Conservation (phyloP, 2,113 vertebrate species). For the Phalacrocorax carbo region DNA sequence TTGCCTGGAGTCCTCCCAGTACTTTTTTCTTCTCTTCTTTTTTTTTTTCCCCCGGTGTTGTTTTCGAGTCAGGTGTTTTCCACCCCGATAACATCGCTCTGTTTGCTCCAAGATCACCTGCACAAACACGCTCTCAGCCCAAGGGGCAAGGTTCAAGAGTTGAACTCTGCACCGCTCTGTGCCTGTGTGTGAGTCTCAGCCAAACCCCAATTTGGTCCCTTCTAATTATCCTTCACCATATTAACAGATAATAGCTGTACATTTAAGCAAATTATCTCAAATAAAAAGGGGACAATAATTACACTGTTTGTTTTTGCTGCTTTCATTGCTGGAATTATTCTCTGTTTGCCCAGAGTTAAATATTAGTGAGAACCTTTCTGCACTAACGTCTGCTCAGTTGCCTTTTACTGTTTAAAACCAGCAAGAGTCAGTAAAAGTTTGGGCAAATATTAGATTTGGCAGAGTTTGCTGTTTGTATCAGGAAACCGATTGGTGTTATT, state of each 20-base stretch:
- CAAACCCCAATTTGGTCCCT: neutral
- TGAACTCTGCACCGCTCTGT: neutral
- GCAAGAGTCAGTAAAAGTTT: slow-evolving; percentile 73
- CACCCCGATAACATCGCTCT: neutral
- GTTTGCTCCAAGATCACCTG: slow-evolving; percentile 5
- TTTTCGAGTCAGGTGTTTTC: neutral
- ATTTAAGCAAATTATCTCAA: slow-evolving; percentile 63
- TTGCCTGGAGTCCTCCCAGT: neutral
- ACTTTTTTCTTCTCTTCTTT: neutral
- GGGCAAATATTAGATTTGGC: slow-evolving; percentile 89
- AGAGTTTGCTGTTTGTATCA: slow-evolving; percentile 73
- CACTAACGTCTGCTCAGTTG: neutral
- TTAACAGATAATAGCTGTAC: slow-evolving; percentile 54
- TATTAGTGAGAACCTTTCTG: slow-evolving; percentile 55
- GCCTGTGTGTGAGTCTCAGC: neutral
- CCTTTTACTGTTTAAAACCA: slow-evolving; percentile 65
- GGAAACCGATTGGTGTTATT: slow-evolving; percentile 79
- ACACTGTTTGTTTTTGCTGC: slow-evolving; percentile 43
- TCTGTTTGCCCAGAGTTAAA: slow-evolving; percentile 41
- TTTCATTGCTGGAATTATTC: slow-evolving; percentile 62
- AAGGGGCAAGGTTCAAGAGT: slow-evolving; percentile 31
- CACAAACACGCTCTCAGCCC: neutral
- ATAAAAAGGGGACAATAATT: slow-evolving; percentile 46
- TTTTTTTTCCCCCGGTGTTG: neutral
- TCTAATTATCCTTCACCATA: slow-evolving; percentile 33